These are phyloP conservation scores for Nerophis lumbriciformis DNA, from an alignment of 2,113 vertebrate genomes.

Conservation along the genomic window DNA sequence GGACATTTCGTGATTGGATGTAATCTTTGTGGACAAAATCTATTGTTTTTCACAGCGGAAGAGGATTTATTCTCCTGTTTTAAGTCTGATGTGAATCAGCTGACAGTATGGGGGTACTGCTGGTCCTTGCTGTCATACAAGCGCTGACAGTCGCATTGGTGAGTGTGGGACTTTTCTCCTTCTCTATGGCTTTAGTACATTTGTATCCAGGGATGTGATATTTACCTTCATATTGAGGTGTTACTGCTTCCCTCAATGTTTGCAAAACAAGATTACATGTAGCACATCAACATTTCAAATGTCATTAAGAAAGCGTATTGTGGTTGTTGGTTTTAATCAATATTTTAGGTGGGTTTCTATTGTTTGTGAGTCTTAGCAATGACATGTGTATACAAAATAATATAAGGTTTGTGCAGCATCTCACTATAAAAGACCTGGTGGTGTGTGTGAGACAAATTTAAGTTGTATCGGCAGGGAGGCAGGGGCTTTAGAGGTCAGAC, in stretches of 20 bases:
- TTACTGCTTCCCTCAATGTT: too few relatives aligned
- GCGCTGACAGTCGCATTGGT: conserved; percentile 50
- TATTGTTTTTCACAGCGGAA: conserved; percentile 16
- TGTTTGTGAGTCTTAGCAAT: too few relatives aligned
- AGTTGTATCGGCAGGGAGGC: conserved; percentile 14
- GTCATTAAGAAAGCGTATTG: neutral
- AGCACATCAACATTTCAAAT: too few relatives aligned
- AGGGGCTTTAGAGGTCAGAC: conserved; percentile 19
- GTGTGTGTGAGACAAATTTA: conserved; percentile 23
- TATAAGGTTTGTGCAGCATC: too few relatives aligned
- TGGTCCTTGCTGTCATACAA: conserved; percentile 48
- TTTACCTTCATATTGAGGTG: too few relatives aligned
- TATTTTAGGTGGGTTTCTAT: neutral
- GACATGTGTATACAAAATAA: too few relatives aligned
- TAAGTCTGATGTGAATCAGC: conserved; percentile 25
- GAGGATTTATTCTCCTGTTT: conserved; percentile 30
- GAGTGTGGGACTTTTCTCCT: conserved; percentile 32
- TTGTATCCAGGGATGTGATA: too few relatives aligned
- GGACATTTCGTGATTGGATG: conserved; percentile 34
- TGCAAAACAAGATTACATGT: too few relatives aligned
- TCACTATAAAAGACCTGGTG: neutral
- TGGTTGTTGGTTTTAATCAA: neutral
- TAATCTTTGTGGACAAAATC: conserved; percentile 34
- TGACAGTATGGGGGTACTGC: conserved; percentile 62
- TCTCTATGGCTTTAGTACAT: neutral